A percentile compares a stretch with the other conserved stretches of the same genome.
Conservation (phyloP, 53 echinoderm and acorn worm species). For the Temnopleurus reevesii region DNA sequence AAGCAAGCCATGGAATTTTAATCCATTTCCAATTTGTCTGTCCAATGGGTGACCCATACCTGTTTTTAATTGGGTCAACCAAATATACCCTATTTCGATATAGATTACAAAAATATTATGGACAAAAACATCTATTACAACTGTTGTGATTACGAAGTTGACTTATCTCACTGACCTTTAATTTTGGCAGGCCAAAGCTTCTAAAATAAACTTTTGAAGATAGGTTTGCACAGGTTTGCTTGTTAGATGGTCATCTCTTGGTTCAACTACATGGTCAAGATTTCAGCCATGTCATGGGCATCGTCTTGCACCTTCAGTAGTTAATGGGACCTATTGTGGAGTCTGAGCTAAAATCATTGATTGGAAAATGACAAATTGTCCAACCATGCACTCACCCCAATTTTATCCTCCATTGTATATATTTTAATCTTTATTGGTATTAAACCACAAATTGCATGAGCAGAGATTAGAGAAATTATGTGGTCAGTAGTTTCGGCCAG, state of each 20-base stretch:
- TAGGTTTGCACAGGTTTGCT: not conserved
- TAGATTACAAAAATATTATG: constrained; percentile 15
- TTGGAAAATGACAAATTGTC: no score
- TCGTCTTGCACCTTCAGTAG: no score
- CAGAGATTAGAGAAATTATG: no score
- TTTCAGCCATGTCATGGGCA: constrained; percentile 14
- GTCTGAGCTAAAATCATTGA: not conserved
- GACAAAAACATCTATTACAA: constrained; percentile 32
- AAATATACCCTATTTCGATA: not conserved
- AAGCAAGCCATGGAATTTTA: no score
- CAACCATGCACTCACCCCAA: no score
- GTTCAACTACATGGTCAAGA: constrained; percentile 10
- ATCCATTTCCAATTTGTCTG: no score
- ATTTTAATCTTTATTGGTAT: no score
- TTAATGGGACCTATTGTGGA: not conserved
- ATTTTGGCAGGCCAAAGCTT: not conserved
- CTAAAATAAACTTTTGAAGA: constrained; percentile 37
- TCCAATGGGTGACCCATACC: not conserved
- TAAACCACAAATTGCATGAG: no score
- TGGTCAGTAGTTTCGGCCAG: no score
- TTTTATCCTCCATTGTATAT: no score
- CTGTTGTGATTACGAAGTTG: not conserved
- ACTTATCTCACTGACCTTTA: constrained; percentile 14
- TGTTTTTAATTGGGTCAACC: constrained; percentile 14
- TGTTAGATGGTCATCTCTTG: not conserved